Percentiles rank a stretch among this genome's conserved stretches.
Conservation (phyloP, 2,888 invertebrate species). For the Agonopterix alstromeriana region DNA sequence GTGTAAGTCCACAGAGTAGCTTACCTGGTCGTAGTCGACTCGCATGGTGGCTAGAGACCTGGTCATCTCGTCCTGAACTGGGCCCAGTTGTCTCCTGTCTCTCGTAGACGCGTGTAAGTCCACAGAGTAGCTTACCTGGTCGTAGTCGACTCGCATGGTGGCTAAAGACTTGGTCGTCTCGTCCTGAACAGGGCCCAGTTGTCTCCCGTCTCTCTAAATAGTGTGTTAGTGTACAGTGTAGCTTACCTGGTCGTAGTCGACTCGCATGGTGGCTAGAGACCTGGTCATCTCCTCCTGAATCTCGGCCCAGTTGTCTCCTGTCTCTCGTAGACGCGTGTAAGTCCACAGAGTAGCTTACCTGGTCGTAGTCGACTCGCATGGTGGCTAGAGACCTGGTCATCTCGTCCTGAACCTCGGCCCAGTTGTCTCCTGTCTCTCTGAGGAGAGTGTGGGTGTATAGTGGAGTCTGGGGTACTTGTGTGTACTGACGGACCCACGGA, state of each 20-base stretch:
- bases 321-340: slow-evolving; percentile 70
- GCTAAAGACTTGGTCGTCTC: slow-evolving; percentile 99
- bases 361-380: slow-evolving; percentile 98
- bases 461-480: slow-evolving; percentile 96
- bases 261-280: slow-evolving; percentile 97
- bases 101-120: slow-evolving; percentile 34
- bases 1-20: not conserved
- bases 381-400: slow-evolving; percentile 98
- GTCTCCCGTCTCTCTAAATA: slow-evolving; percentile 85
- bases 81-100: slow-evolving; percentile 95
- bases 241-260: slow-evolving; percentile 92
- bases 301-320: slow-evolving; percentile 96
- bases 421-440: slow-evolving; percentile 93
- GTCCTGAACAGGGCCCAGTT: slow-evolving; percentile 98
- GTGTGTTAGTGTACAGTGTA: too few relatives aligned
- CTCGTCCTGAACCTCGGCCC: slow-evolving; percentile 99
- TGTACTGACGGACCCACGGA: slow-evolving; percentile 78
- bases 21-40: slow-evolving; percentile 95
- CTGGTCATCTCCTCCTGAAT: slow-evolving; percentile 99
- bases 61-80: slow-evolving; percentile 99
- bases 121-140: slow-evolving; percentile 76
- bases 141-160: slow-evolving; percentile 98
- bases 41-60: slow-evolving; percentile 98
- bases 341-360: slow-evolving; percentile 56
- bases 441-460: slow-evolving; percentile 93